Base-by-base conservation (phyloP, 2,888 invertebrate genomes). In the Tenthredo notha region DNA sequence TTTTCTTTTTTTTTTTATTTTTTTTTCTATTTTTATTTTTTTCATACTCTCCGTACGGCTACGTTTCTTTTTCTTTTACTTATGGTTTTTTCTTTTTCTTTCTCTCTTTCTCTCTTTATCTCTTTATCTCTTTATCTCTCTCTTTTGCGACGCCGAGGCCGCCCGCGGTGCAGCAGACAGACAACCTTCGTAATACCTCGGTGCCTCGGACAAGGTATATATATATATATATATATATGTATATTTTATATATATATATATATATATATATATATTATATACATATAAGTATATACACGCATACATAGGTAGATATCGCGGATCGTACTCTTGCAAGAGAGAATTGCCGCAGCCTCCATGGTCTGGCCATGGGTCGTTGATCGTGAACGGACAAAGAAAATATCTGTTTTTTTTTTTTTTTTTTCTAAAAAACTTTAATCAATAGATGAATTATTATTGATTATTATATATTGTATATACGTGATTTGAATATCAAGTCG, bases 121-220 rank as follows among this genome's bases (percentile, higher is more conserved):
- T n/a, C n/a, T n/a, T n/a, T n/a, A n/a, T n/a, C 75, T 75, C 29
- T 84, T n/a, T 47, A n/a, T 84, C 29, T 54, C 37, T 33, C 37
- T 84, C 72, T 43, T 43, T 86, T 84, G 86, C 90, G 89, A 89
- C 89, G 88, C 89, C 90, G 91, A 91, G 92, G 91, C 90, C 92
- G 90, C 91, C 89, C 85, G 54, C 85, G 85, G 78, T 58, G 78
- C 90, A 61, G 89, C 88, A 88, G 88, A 90, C 91, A 91, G 91
- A 92, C 92, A 92, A 92, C 92, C 92, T 92, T 92, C 92, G 84
- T 88, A 65, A 50, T 89, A 88, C 89, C 88, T 87, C 83, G 87
- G 86, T 87, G 87, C 87, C 88, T 87, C 87, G 87, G 88, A 84
- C 67, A 65, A 50, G 50, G n/a, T 29, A 25, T 54, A 54, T 54